Evolutionary conservation across 2,888 invertebrate species (phyloP), one percentile per base, ranked within the genome.

Genomic region (Tillus elongatus): DNA sequence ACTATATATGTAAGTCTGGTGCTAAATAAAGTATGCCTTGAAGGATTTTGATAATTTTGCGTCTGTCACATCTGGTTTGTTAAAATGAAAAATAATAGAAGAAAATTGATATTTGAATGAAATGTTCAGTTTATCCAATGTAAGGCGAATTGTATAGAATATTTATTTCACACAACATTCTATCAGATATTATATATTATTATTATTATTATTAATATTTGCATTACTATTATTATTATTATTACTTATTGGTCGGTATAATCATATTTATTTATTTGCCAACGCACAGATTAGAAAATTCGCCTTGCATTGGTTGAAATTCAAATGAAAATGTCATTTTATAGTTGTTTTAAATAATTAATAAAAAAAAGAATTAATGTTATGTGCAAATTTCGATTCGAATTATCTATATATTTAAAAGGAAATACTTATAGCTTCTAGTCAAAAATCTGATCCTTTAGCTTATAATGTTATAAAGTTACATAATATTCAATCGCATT

Each of bases 1-100:
- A 59, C 60, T 63, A 63, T 58, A 59, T 60, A 61, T 60, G 57
- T 63, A 61, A 62, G 62, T 59, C 59, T 64, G 65, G 64, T 64
- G 64, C 64, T 64, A 65, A 52, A 53, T 49, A 53, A 61, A 58
- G 62, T 56, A 57, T 63, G 63, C 64, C 56, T 63, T 63, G 53
- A 52, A 52, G 52, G 54, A 50, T 49, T 48, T 51, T 51, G 30
- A 45, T 41, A 46, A 39, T 33, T 36, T 33, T 13, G 35, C 35
- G 13, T 36, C 31, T 42, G 52, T 48, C 45, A 49, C 55, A 55
- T 46, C 55, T 49, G 55, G 54, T 44, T 39, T 40, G 47, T 42
- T 37, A 44, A 37, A 37, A 31, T 33, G 14, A 32, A 33, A 8
- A 8, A 19, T 6, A 6, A 8, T 8, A 19, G 24, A 8, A 19